These are phyloP conservation scores for Orientallactaga bullata DNA, from an alignment of 2,113 vertebrate genomes.

Conservation along the genomic window DNA sequence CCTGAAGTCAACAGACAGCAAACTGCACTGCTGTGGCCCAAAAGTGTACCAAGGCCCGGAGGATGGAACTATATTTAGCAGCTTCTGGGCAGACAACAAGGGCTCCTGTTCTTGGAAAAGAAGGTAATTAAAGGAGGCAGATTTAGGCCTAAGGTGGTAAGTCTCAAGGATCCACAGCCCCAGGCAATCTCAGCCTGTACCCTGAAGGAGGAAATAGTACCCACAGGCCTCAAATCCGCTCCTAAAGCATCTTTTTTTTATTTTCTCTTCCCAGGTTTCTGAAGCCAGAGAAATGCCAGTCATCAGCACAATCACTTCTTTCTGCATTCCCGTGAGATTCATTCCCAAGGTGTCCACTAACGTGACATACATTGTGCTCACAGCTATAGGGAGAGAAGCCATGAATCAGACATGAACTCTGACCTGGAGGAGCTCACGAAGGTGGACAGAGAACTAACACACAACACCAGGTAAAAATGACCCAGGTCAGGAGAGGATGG, in stretches of 20 bases:
- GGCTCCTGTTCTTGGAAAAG: constrained; percentile 77
- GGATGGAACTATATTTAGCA: constrained; percentile 76
- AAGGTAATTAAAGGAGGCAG: constrained; percentile 80
- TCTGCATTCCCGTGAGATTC: background rate
- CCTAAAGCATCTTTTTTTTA: background rate
- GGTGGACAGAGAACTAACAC: background rate
- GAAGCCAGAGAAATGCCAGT: background rate
- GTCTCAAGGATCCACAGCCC: constrained; percentile 75
- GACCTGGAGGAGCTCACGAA: background rate
- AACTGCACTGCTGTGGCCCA: constrained; percentile 29
- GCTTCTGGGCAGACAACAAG: constrained; percentile 72
- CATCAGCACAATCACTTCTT: background rate
- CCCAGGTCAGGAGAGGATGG: background rate
- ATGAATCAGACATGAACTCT: background rate
- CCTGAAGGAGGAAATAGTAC: constrained; percentile 54
- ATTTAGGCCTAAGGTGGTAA: constrained; percentile 72
- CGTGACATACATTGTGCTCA: background rate
- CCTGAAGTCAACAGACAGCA: constrained; percentile 60
- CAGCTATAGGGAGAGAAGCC: background rate
- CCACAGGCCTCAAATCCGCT: constrained; percentile 51
- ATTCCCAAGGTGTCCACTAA: background rate
- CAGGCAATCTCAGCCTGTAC: constrained; percentile 26
- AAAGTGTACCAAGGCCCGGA: constrained; percentile 35
- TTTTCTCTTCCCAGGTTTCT: constrained; percentile 18
- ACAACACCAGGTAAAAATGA: background rate